Evolutionary conservation across 2,888 invertebrate species (phyloP).

Genomic region (Theodoxus fluviatilis): DNA sequence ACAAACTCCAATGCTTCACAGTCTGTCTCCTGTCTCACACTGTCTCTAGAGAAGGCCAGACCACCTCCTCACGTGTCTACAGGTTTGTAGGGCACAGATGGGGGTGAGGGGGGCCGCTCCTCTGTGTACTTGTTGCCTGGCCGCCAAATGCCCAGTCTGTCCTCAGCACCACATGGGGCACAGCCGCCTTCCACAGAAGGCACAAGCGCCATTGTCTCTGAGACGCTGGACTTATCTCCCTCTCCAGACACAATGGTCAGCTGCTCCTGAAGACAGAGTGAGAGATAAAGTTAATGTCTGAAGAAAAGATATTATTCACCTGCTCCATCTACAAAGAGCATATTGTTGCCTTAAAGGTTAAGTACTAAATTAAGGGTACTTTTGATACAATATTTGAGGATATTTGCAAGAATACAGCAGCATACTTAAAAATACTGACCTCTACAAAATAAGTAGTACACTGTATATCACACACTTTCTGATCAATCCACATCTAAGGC

Average conservation of each 20-base stretch:
- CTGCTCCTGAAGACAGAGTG: slow-evolving; percentile 47
- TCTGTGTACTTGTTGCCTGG: slow-evolving; percentile 46
- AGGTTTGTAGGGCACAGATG: slow-evolving; percentile 42
- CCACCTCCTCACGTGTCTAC: slow-evolving; percentile 36
- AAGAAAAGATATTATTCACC: too few species aligned
- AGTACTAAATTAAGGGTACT: too few species aligned
- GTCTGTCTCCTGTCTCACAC: neutral
- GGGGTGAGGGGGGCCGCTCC: slow-evolving; percentile 33
- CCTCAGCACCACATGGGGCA: slow-evolving; percentile 31
- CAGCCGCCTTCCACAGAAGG: slow-evolving; percentile 38
- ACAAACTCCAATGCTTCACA: slow-evolving; percentile 7
- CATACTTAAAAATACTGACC: neutral
- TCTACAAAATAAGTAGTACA: too few species aligned
- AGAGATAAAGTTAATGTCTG: too few species aligned
- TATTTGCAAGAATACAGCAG: neutral
- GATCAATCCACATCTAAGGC: too few species aligned
- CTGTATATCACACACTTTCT: too few species aligned
- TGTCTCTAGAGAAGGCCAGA: too few species aligned
- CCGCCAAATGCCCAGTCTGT: slow-evolving; percentile 35
- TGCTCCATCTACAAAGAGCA: too few species aligned
- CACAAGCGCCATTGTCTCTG: slow-evolving; percentile 52
- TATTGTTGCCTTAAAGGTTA: too few species aligned
- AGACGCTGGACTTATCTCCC: slow-evolving; percentile 54
- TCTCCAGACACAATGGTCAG: slow-evolving; percentile 43
- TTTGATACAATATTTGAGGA: too few species aligned